These are phyloP conservation scores for Drymodes brunneopygia DNA, from an alignment of 2,113 vertebrate species.

Conservation along the genomic window DNA sequence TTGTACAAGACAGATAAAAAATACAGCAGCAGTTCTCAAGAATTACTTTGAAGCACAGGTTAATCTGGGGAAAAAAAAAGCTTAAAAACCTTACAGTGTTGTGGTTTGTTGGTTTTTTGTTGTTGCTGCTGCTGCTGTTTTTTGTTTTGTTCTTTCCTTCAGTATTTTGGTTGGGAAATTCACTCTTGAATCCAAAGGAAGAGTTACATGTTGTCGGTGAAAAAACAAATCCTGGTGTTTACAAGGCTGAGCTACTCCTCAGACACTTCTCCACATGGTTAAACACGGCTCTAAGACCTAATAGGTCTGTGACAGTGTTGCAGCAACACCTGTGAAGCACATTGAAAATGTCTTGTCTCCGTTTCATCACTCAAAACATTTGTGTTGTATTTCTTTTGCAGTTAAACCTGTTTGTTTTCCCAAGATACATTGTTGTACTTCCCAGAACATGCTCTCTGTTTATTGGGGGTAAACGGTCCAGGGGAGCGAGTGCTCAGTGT, in stretches of 20 bases:
- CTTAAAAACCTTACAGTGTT: not conserved
- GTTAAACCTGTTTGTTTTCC: slow-evolving; percentile 16
- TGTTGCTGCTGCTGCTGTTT: not conserved
- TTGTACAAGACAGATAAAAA: not conserved
- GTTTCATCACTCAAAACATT: not conserved
- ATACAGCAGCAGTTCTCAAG: not conserved
- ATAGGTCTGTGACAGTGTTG: not conserved
- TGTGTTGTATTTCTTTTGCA: not conserved
- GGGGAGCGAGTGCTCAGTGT: not conserved
- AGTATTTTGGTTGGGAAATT: not conserved
- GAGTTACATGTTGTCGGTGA: not conserved
- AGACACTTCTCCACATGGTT: not conserved
- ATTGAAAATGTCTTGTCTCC: not conserved
- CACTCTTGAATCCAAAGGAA: not conserved
- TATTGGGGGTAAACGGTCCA: not conserved
- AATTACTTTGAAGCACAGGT: not conserved
- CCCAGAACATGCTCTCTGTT: not conserved
- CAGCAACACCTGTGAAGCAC: not conserved
- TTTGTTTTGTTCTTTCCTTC: not conserved
- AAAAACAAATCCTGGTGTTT: not conserved
- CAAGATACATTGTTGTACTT: not conserved
- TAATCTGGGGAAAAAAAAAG: not conserved
- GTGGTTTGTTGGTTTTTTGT: not conserved
- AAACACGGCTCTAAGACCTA: not conserved
- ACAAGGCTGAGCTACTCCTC: not conserved